A percentile compares a stretch with the other conserved stretches of the same genome.
Evolutionary conservation across 2,797 vertebrate genomes (phyloP).

Genomic region (Aeoliscus strigatus): DNA sequence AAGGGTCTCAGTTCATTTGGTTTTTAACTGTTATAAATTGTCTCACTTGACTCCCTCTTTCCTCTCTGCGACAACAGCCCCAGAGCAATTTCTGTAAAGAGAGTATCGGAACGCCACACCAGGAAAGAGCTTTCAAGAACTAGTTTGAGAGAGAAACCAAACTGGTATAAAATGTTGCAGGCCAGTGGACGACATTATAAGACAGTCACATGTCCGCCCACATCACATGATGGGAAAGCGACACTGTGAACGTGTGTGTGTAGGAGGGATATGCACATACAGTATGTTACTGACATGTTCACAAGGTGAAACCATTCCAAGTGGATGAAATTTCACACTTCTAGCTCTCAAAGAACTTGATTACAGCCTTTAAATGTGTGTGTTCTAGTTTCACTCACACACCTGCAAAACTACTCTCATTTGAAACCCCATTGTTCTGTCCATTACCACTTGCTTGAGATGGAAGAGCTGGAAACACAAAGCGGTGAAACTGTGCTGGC

Average conservation of each 20-base stretch:
- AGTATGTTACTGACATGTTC: too few relatives aligned
- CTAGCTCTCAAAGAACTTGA: conserved; percentile 39
- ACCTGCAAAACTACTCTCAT: conserved; percentile 5
- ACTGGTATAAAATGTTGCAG: conserved; percentile 2
- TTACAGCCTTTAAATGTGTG: conserved; percentile 36
- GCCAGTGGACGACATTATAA: too few relatives aligned
- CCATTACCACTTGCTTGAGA: conserved; percentile 12
- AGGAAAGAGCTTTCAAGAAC: conserved; percentile 13
- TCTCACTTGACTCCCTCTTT: conserved; percentile 69
- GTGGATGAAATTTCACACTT: conserved; percentile 59
- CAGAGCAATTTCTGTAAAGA: conserved; percentile 32
- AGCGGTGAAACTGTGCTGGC: not conserved
- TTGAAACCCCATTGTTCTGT: conserved; percentile 20
- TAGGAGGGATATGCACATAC: too few relatives aligned
- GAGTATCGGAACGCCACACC: conserved; percentile 22
- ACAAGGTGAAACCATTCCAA: too few relatives aligned
- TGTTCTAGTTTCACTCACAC: conserved; percentile 30
- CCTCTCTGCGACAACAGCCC: conserved; percentile 52
- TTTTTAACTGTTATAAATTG: conserved; percentile 74
- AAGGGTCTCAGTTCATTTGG: conserved; percentile 71
- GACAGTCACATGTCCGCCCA: too few relatives aligned
- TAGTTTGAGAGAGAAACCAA: conserved; percentile 12
- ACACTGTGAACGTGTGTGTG: not conserved
- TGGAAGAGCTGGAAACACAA: conserved; percentile 12
- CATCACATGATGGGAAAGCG: too few relatives aligned